Evolutionary conservation across 2,888 invertebrate species (phyloP).

Genomic region (Empis livida): DNA sequence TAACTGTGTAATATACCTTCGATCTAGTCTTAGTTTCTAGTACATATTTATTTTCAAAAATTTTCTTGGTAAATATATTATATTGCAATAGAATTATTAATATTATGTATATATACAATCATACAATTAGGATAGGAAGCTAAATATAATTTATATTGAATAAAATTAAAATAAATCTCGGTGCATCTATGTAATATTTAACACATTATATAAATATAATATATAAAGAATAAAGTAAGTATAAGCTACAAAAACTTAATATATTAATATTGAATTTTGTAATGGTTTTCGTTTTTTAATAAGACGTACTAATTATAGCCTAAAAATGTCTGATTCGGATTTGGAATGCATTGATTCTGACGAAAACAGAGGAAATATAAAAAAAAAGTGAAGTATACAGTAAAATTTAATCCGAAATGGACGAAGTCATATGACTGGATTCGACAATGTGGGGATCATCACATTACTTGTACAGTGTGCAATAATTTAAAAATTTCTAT

Average conservation of each 20-base stretch:
- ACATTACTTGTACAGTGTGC: slow-evolving; percentile 1
- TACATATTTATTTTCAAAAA: too few species aligned
- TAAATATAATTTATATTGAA: too few species aligned
- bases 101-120: too few species aligned
- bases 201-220: too few species aligned
- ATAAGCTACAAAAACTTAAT: not conserved
- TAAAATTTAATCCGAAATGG: not conserved
- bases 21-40: too few species aligned
- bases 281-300: not conserved
- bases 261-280: not conserved
- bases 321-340: not conserved
- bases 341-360: not conserved
- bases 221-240: not conserved
- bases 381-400: not conserved
- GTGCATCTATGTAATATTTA: too few species aligned
- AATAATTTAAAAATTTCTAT: slow-evolving; percentile 3
- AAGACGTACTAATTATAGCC: not conserved
- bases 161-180: too few species aligned
- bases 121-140: too few species aligned
- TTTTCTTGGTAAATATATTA: too few species aligned
- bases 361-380: not conserved
- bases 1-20: too few species aligned
- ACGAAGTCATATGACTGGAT: not conserved
- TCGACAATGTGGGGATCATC: not conserved
- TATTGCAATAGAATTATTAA: too few species aligned